Conservation (phyloP, 2,888 invertebrate species). For the Synanthedon vespiformis region DNA sequence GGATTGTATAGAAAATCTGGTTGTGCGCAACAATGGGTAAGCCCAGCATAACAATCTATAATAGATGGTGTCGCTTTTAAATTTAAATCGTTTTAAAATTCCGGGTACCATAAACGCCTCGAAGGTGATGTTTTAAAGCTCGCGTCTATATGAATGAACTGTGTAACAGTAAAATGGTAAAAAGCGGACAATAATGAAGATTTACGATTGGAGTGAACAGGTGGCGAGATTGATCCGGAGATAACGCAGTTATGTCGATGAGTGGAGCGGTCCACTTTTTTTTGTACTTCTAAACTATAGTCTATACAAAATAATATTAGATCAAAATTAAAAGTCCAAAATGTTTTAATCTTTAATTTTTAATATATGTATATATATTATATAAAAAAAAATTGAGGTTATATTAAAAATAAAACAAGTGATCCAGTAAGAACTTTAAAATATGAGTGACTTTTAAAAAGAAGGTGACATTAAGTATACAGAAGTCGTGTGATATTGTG, state of each 20-base stretch:
- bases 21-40: no score
- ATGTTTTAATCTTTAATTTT: no score
- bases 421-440: no score
- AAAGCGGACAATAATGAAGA: conserved; percentile 52
- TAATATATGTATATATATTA: no score
- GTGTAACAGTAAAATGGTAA: conserved; percentile 48
- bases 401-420: no score
- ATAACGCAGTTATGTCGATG: conserved; percentile 37
- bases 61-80: not conserved
- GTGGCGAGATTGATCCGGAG: conserved; percentile 44
- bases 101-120: conserved; percentile 1
- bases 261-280: conserved; percentile 30
- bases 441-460: no score
- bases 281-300: conserved; percentile 1
- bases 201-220: conserved; percentile 45
- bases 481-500: no score
- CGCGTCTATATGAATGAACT: conserved; percentile 21
- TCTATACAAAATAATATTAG: no score
- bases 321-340: no score
- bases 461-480: no score
- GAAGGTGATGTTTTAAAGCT: conserved; percentile 14
- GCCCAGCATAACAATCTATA: not conserved
- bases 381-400: no score
- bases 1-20: no score
- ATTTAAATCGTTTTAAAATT: conserved; percentile 1